Evolutionary conservation across 2,888 invertebrate species (phyloP).

Genomic region (Lysandra bellargus): DNA sequence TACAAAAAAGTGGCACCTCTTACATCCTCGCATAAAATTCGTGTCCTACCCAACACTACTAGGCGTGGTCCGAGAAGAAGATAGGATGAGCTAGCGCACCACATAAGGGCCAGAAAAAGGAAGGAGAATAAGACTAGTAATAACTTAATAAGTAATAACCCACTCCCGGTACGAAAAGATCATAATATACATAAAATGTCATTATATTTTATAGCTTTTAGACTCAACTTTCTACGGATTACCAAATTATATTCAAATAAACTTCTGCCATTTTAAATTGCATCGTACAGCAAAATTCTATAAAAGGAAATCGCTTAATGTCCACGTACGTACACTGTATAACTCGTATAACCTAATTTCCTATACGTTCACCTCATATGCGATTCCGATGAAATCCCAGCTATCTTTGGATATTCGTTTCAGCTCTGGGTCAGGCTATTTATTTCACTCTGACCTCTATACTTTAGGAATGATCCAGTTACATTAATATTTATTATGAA

Average conservation of each 20-base stretch:
- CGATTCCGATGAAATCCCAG: neutral
- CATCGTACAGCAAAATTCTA: neutral
- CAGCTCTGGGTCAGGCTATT: slow-evolving; percentile 28
- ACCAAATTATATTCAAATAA: neutral
- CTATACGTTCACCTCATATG: slow-evolving; percentile 6
- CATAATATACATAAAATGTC: too few species aligned
- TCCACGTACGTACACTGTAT: neutral
- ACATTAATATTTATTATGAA: neutral
- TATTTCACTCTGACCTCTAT: slow-evolving; percentile 21
- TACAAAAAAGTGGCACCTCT: too few species aligned
- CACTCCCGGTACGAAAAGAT: too few species aligned
- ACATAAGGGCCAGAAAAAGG: too few species aligned
- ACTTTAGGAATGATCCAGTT: slow-evolving; percentile 13
- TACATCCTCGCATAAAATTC: too few species aligned
- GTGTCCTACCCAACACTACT: too few species aligned
- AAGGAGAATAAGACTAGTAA: too few species aligned
- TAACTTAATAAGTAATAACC: too few species aligned
- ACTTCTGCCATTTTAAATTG: neutral
- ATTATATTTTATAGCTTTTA: too few species aligned
- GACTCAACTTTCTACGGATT: too few species aligned
- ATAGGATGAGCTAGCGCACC: too few species aligned
- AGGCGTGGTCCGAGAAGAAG: too few species aligned
- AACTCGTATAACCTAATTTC: neutral
- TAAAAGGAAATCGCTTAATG: neutral
- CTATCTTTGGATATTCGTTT: slow-evolving; percentile 17